Percentiles rank a stretch among this genome's conserved stretches.
Evolutionary conservation across 2,888 invertebrate species (phyloP).

Genomic region (Eilema griseolum): DNA sequence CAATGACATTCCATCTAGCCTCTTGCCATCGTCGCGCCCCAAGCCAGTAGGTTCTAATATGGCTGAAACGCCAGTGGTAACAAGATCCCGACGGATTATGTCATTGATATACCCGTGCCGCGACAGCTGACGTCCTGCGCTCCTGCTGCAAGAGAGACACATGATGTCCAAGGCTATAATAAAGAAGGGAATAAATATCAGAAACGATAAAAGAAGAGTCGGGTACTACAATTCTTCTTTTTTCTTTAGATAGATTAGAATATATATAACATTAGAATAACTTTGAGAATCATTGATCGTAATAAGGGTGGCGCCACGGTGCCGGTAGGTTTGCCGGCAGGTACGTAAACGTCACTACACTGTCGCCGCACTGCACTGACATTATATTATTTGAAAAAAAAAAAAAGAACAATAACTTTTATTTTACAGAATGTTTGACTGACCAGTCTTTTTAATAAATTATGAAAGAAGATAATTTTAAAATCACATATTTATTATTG

Average conservation of each 20-base stretch:
- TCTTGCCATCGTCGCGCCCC: too few species aligned
- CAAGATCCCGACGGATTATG: too few species aligned
- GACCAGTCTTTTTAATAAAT: neutral
- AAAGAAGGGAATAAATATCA: too few species aligned
- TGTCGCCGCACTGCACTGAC: slow-evolving; percentile 53
- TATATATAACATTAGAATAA: slow-evolving; percentile 31
- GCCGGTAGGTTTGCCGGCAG: slow-evolving; percentile 71
- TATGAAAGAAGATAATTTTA: neutral
- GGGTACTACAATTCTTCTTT: too few species aligned
- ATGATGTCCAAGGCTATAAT: too few species aligned
- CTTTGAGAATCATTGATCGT: slow-evolving; percentile 60
- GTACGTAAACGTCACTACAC: slow-evolving; percentile 63
- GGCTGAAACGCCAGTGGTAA: too few species aligned
- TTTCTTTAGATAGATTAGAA: too few species aligned
- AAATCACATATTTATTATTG: neutral
- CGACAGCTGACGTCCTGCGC: too few species aligned
- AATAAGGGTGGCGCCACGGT: slow-evolving; percentile 72
- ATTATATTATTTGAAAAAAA: slow-evolving; percentile 13
- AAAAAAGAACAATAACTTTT: neutral
- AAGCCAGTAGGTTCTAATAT: too few species aligned
- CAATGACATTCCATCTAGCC: too few species aligned
- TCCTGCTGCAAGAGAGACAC: too few species aligned
- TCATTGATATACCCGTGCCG: too few species aligned
- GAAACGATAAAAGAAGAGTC: neutral
- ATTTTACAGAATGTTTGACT: neutral